Conservation (phyloP, 2,113 vertebrate genomes). For the Elanoides forficatus region DNA sequence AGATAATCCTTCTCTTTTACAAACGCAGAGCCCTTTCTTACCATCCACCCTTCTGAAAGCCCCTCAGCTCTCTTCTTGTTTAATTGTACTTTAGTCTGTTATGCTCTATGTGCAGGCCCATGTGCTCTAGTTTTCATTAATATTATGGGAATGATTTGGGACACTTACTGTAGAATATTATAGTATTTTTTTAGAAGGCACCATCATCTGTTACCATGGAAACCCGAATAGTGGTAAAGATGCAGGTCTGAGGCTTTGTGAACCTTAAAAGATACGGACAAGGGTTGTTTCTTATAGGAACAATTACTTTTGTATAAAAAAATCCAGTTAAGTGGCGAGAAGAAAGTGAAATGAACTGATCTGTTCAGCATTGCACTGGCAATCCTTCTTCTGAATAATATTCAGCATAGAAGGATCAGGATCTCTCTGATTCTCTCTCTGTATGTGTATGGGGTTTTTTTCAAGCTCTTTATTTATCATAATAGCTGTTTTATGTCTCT, state of each 20-base stretch:
- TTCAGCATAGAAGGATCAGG: not conserved
- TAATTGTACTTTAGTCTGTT: not conserved
- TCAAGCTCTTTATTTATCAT: constrained; percentile 28
- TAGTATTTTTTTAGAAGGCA: constrained; percentile 43
- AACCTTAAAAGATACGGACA: constrained; percentile 7
- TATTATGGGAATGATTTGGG: constrained; percentile 41
- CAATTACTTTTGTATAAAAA: constrained; percentile 23
- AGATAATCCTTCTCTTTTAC: not conserved
- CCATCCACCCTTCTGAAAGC: not conserved
- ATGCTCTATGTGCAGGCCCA: not conserved
- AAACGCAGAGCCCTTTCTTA: not conserved
- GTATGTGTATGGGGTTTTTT: not conserved
- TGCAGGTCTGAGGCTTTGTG: constrained; percentile 55
- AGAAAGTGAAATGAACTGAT: constrained; percentile 39
- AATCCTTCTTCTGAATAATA: not conserved
- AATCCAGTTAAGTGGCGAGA: constrained; percentile 25
- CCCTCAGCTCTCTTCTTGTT: not conserved
- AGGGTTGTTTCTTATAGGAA: constrained; percentile 2
- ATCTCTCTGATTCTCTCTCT: not conserved
- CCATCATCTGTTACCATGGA: constrained; percentile 69
- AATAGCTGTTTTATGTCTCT: not conserved
- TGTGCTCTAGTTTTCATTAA: not conserved
- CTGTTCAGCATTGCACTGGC: not conserved
- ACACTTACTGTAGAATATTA: constrained; percentile 40
- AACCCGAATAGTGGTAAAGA: constrained; percentile 58